Evolutionary conservation across 1,140 invertebrate species (phyloP).

Genomic region (Macrosteles quadrilineatus): DNA sequence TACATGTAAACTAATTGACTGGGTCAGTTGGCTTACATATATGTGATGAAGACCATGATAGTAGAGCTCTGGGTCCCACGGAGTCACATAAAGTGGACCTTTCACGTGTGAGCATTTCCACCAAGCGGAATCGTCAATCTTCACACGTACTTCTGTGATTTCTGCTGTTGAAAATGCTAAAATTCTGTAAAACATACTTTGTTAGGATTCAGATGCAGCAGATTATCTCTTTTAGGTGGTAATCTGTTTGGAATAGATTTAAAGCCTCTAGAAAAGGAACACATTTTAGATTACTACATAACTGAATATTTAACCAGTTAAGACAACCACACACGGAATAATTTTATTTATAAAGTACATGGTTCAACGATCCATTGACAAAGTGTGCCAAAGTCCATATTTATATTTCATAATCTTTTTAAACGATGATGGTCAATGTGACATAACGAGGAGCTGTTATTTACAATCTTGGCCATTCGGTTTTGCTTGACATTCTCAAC

Average conservation of each 20-base stretch:
- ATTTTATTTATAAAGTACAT: too few relatives aligned
- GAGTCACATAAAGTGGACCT: conserved; percentile 69
- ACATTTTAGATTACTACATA: too few relatives aligned
- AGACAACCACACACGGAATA: too few relatives aligned
- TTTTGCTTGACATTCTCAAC: not conserved
- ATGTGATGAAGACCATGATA: conserved; percentile 68
- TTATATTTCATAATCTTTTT: too few relatives aligned
- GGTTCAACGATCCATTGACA: too few relatives aligned
- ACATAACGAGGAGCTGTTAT: too few relatives aligned
- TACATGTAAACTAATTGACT: too few relatives aligned
- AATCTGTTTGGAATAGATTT: not conserved
- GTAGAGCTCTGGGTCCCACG: conserved; percentile 71
- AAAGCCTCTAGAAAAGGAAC: too few relatives aligned
- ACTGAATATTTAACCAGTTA: too few relatives aligned
- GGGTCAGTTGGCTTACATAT: conserved; percentile 55
- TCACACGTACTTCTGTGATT: conserved; percentile 63
- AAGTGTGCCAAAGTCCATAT: too few relatives aligned
- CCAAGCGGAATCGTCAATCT: conserved; percentile 67
- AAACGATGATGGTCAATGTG: too few relatives aligned
- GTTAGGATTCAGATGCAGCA: not conserved
- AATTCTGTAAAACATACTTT: conserved; percentile 58
- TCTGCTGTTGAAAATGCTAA: conserved; percentile 70
- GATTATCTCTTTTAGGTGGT: not conserved
- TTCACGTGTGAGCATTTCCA: conserved; percentile 54
- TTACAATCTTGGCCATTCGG: too few relatives aligned